Base-by-base conservation (phyloP, 2,113 vertebrate genomes). In the Engraulis encrasicolus region DNA sequence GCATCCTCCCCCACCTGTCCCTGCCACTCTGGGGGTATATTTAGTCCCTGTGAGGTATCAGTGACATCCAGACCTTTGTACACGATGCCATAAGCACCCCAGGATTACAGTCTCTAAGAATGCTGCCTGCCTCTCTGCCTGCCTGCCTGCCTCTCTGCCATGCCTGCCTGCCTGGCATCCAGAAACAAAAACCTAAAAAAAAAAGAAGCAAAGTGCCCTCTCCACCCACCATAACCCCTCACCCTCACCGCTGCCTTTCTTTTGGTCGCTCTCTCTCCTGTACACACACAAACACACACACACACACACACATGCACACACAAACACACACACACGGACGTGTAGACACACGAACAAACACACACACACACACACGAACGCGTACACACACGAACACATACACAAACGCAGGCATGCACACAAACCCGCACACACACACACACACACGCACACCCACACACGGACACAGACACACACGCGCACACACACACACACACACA, bases 21-120 rank as follows among this genome's bases (percentile, higher is more conserved):
- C 93, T 93, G 96, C 97, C 98, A 97, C 91, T 99, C 97, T n/a
- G 80, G 6, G 82, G 89, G 94, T 98, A 99, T 97, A 98, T 98
- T 97, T 99, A 98, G 97, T 96, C 95, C 78, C 94, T 95, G 92
- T 92, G 95, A 96, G 95, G 96, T 97, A 98, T 98, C 96, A 92
- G 93, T 97, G 95, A 97, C 96, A 95, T 92, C 89, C 93, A 96
- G 96, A 97, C 95, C 95, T 97, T 97, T 98, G 96, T 97, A 95
- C 97, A 94, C 88, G 86, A 90, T 96, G 96, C 94, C 95, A 96
- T 91, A 92, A 7, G 91, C 95, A 94, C 92, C 94, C 58, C 91
- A 91, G 93, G 91, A 80, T 89, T 91, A 91, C 90, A 88, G 83
- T 88, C 87, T 85, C 82, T 89, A 95, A 92, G 92, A 89, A 89